Percentiles rank a stretch among this genome's conserved stretches.
These are phyloP conservation scores for Trematocara macrostoma DNA, from an alignment of 2,113 vertebrate species.

Conservation along the genomic window DNA sequence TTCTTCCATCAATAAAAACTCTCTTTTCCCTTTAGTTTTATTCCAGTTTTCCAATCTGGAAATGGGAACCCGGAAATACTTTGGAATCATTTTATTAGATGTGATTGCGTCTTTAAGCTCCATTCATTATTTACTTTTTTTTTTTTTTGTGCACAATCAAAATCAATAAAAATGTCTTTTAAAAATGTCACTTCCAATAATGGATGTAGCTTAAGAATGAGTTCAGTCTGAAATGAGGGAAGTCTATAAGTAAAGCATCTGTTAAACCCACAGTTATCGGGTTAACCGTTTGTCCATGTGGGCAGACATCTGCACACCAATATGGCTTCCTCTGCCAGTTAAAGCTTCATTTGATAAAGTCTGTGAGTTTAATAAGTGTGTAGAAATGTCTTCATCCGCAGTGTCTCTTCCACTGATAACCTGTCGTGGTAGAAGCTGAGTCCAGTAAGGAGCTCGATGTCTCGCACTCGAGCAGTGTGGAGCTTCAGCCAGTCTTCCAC, in stretches of 20 bases:
- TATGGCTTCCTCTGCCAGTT: background rate
- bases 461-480: slow-evolving; percentile 82
- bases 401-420: slow-evolving; percentile 75
- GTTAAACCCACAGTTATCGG: background rate
- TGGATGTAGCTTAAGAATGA: slow-evolving; percentile 1
- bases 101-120: background rate
- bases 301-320: background rate
- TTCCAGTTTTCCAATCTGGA: background rate
- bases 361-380: slow-evolving; percentile 59
- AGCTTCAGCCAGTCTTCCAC: slow-evolving; percentile 79
- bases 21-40: background rate
- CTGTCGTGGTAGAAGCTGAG: slow-evolving; percentile 90
- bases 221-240: background rate
- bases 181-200: background rate
- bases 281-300: background rate
- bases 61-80: background rate
- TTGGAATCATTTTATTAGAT: background rate
- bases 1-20: background rate
- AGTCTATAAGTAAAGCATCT: background rate
- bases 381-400: slow-evolving; percentile 87
- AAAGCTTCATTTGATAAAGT: background rate
- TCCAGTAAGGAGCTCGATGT: slow-evolving; percentile 88
- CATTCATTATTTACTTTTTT: background rate
- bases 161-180: background rate
- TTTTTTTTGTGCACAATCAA: background rate